Evolutionary conservation across 2,113 vertebrate genomes (phyloP).

Genomic region (Sylvia atricapilla): DNA sequence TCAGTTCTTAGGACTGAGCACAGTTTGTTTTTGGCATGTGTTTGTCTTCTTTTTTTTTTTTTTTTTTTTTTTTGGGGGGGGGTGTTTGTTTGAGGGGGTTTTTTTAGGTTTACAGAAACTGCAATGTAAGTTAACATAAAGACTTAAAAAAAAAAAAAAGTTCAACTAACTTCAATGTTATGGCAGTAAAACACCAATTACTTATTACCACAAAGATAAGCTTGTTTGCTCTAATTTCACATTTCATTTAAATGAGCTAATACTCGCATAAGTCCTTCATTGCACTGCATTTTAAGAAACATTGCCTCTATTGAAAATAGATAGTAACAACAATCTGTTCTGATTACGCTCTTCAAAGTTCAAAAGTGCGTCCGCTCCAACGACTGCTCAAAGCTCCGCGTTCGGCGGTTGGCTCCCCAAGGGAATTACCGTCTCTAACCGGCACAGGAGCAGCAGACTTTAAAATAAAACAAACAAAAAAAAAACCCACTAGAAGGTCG

Average conservation of each 20-base stretch:
- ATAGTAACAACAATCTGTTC: not conserved
- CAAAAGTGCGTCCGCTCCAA: not conserved
- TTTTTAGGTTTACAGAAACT: not conserved
- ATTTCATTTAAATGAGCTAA: not conserved
- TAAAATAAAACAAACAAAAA: not conserved
- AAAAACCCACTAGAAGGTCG: not conserved
- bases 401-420: not conserved
- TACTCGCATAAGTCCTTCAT: not conserved
- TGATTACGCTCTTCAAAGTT: not conserved
- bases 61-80: no score
- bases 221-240: not conserved
- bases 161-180: not conserved
- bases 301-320: not conserved
- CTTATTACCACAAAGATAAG: constrained; percentile 1
- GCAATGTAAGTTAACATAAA: not conserved
- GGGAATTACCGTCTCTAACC: not conserved
- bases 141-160: not conserved
- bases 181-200: not conserved
- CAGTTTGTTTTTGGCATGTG: rapidly evolving
- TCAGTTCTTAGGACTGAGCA: not conserved
- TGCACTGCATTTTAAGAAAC: not conserved
- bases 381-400: not conserved
- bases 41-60: not conserved
- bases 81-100: no score
- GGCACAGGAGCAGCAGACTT: not conserved